A percentile compares a stretch with the other conserved stretches of the same genome.
Evolutionary conservation across 2,113 vertebrate genomes (phyloP).

Genomic region (Catagonus wagneri): DNA sequence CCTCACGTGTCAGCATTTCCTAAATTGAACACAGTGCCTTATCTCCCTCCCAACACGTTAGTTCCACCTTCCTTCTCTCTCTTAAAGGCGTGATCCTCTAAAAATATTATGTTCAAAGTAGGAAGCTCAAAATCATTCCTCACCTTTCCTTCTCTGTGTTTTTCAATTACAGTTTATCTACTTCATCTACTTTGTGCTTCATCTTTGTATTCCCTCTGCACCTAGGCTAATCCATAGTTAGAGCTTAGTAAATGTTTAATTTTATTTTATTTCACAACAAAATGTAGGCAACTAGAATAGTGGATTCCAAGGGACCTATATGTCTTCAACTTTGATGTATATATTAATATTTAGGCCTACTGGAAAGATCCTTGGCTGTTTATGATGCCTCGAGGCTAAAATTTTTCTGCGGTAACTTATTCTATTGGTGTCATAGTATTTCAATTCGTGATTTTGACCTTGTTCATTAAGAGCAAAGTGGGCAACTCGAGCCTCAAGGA

Average conservation of each 20-base stretch:
- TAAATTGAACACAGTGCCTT: background rate
- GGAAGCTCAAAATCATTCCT: background rate
- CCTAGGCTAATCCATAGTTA: background rate
- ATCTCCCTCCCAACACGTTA: background rate
- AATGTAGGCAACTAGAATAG: slow-evolving; percentile 33
- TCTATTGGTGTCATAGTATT: slow-evolving; percentile 81
- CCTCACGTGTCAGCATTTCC: background rate
- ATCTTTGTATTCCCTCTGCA: slow-evolving; percentile 25
- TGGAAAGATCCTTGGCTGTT: slow-evolving; percentile 69
- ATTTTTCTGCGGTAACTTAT: slow-evolving; percentile 68
- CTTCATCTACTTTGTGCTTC: slow-evolving; percentile 20
- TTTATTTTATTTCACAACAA: slow-evolving; percentile 69
- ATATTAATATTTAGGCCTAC: slow-evolving; percentile 61
- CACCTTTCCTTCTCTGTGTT: background rate
- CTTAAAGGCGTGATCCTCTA: background rate
- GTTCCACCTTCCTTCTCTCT: background rate
- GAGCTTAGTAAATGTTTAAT: slow-evolving; percentile 66
- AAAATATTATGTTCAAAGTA: background rate
- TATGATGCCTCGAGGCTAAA: slow-evolving; percentile 65
- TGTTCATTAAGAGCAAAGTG: slow-evolving; percentile 85
- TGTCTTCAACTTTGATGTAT: slow-evolving; percentile 63
- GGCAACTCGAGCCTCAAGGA: slow-evolving; percentile 82
- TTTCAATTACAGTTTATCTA: slow-evolving; percentile 58
- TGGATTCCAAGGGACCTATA: slow-evolving; percentile 68
- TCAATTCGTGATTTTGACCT: slow-evolving; percentile 81